Conservation (phyloP, 2,888 invertebrate genomes). For the Timema cristinae region DNA sequence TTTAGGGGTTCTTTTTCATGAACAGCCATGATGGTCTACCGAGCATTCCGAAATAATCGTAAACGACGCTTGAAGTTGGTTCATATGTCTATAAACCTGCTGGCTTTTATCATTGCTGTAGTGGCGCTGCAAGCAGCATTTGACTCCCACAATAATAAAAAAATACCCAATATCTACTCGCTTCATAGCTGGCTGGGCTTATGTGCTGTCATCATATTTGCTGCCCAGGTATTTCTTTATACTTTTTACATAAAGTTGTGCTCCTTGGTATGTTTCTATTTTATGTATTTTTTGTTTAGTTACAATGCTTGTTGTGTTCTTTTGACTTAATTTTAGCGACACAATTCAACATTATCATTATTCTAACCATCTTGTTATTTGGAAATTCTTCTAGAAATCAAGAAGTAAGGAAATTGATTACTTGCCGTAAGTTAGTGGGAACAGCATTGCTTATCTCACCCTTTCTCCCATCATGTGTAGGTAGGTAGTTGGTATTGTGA, state of each 20-base stretch:
- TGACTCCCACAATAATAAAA: slow-evolving; percentile 67
- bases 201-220: slow-evolving; percentile 66
- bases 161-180: slow-evolving; percentile 67
- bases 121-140: slow-evolving; percentile 75
- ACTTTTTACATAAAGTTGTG: neutral
- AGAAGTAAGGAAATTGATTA: too few species aligned
- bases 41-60: slow-evolving; percentile 65
- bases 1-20: slow-evolving; percentile 31
- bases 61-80: slow-evolving; percentile 72
- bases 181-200: slow-evolving; percentile 81
- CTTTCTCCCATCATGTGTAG: too few species aligned
- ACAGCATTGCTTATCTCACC: too few species aligned
- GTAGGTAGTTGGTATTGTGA: too few species aligned
- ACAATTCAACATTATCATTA: too few species aligned
- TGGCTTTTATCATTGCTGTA: slow-evolving; percentile 62
- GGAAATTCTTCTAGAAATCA: too few species aligned
- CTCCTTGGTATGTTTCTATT: neutral
- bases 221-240: slow-evolving; percentile 57
- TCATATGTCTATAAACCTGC: slow-evolving; percentile 66
- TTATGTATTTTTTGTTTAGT: slow-evolving; percentile 8
- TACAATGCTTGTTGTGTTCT: neutral
- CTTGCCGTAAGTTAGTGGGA: too few species aligned
- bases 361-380: too few species aligned
- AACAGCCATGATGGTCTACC: slow-evolving; percentile 76
- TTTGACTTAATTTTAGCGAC: neutral